These are phyloP conservation scores for Lysiphlebus fabarum DNA, from an alignment of 1,140 invertebrate genomes.

Conservation along the genomic window DNA sequence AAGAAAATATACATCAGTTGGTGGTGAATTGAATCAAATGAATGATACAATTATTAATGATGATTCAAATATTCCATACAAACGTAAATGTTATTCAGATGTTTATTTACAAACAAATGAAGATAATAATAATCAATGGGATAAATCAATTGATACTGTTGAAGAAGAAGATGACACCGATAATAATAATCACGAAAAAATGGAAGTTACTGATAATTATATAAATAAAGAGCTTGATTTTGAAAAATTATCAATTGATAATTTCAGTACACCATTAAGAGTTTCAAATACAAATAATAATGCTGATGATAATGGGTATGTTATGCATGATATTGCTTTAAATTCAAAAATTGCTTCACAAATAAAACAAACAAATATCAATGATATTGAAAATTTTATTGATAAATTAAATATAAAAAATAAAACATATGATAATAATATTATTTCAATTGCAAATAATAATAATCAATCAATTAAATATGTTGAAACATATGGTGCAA, in stretches of 20 bases:
- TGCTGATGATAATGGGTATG: too few relatives aligned
- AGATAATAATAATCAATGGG: neutral
- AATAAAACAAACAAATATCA: neutral
- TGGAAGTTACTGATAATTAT: neutral
- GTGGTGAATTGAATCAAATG: neutral
- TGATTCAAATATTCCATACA: conserved; percentile 3
- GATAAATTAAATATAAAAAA: neutral
- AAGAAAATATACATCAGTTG: conserved; percentile 14
- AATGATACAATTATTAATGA: neutral
- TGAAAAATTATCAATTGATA: neutral
- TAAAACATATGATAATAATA: neutral
- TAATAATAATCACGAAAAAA: neutral
- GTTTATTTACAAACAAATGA: neutral
- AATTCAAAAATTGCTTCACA: neutral
- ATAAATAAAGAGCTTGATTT: neutral
- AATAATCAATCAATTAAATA: conserved; percentile 8
- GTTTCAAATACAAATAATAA: too few relatives aligned
- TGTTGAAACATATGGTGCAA: conserved; percentile 16
- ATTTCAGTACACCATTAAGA: neutral
- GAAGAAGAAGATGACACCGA: too few relatives aligned
- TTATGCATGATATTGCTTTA: too few relatives aligned
- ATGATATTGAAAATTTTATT: conserved; percentile 2
- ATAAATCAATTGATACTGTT: neutral
- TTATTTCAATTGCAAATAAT: neutral
- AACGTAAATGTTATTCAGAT: conserved; percentile 20